Percentiles rank a stretch among this genome's conserved stretches.
These are phyloP conservation scores for Paramormyrops kingsleyae DNA, from an alignment of 2,113 vertebrate genomes.

Conservation along the genomic window DNA sequence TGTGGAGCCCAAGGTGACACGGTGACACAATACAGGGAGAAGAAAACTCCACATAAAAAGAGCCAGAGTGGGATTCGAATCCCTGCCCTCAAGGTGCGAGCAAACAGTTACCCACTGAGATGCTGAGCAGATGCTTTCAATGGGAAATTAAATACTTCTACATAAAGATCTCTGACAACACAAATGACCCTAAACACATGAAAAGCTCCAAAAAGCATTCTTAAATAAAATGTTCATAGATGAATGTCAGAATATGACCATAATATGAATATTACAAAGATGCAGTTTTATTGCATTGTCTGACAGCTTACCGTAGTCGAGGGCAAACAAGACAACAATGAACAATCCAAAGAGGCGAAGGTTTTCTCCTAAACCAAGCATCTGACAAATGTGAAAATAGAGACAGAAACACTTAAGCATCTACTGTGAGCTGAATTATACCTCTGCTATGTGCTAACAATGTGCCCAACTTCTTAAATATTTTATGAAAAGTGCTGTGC, in stretches of 20 bases:
- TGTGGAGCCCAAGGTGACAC: neutral
- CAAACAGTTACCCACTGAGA: neutral
- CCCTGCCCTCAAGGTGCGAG: neutral
- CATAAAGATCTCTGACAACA: neutral
- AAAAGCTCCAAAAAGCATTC: neutral
- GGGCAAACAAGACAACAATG: neutral
- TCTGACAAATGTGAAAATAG: neutral
- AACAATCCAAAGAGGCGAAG: neutral
- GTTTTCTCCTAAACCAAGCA: neutral
- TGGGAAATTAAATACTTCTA: neutral
- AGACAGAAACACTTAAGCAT: neutral
- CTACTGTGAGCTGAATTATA: neutral
- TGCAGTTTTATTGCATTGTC: neutral
- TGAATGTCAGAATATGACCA: neutral
- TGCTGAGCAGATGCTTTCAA: neutral
- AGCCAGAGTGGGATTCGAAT: neutral
- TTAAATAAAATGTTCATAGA: neutral
- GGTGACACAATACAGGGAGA: neutral
- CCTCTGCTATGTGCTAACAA: neutral
- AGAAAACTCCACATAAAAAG: neutral
- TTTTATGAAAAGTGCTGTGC: neutral
- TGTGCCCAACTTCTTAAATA: neutral
- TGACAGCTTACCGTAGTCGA: neutral
- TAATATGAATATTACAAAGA: neutral
- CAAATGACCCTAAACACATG: neutral